Evolutionary conservation across 2,113 vertebrate genomes (phyloP).

Genomic region (Bos indicus): DNA sequence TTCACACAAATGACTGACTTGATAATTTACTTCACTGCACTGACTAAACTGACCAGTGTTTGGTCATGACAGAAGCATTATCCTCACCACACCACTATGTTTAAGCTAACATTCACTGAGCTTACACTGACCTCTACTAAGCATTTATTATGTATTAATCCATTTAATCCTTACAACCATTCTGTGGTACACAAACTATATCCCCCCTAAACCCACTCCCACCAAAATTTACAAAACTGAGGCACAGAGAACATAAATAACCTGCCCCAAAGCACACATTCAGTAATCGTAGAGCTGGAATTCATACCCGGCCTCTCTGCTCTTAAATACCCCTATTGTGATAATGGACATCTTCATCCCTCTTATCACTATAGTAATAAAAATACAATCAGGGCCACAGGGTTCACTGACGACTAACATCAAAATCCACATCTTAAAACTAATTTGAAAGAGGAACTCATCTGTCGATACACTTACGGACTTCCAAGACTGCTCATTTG

Average conservation of each 20-base stretch:
- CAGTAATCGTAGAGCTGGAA: not conserved
- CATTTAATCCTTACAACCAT: not conserved
- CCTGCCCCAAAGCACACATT: not conserved
- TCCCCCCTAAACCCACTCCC: no score
- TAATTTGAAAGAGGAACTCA: not conserved
- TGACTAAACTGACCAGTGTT: not conserved
- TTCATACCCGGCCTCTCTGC: not conserved
- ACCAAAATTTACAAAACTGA: conserved; percentile 11
- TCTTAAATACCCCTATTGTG: not conserved
- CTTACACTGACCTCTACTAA: not conserved
- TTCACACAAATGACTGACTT: not conserved
- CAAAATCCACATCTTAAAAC: not conserved
- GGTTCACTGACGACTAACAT: not conserved
- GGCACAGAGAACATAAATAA: not conserved
- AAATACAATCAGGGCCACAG: not conserved
- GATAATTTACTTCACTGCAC: not conserved
- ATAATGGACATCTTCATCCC: not conserved
- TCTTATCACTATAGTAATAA: not conserved
- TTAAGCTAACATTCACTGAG: not conserved
- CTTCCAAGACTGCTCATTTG: conserved; percentile 58
- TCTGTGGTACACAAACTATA: not conserved
- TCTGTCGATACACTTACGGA: conserved; percentile 30
- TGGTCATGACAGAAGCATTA: not conserved
- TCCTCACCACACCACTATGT: not conserved
- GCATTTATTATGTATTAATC: not conserved